Conservation (phyloP, 2,888 invertebrate species). For the Argynnis bischoffii region DNA sequence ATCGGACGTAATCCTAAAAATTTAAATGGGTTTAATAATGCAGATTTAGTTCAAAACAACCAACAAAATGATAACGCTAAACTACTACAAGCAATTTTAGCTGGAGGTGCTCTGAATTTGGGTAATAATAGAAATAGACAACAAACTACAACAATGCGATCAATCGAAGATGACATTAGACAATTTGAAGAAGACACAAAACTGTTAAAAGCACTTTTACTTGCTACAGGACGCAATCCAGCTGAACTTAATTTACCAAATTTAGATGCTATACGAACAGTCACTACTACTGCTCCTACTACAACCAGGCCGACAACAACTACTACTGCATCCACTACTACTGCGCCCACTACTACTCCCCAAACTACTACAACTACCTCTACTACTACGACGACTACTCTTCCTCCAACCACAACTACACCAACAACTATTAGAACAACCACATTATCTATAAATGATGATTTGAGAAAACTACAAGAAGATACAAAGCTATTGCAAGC, state of each 20-base stretch:
- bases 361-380: slow-evolving; percentile 46
- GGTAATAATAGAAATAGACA: slow-evolving; percentile 48
- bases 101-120: slow-evolving; percentile 54
- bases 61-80: slow-evolving; percentile 53
- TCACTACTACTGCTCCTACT: slow-evolving; percentile 37
- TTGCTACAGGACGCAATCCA: slow-evolving; percentile 73
- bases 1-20: slow-evolving; percentile 70
- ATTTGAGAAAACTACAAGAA: slow-evolving; percentile 69
- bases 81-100: slow-evolving; percentile 63
- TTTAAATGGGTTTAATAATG: slow-evolving; percentile 54
- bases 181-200: slow-evolving; percentile 77
- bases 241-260: slow-evolving; percentile 65
- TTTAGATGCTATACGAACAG: slow-evolving; percentile 51
- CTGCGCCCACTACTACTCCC: slow-evolving; percentile 33
- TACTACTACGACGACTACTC: slow-evolving; percentile 44
- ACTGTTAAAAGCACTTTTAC: slow-evolving; percentile 69
- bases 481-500: slow-evolving; percentile 73
- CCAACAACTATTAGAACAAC: slow-evolving; percentile 43
- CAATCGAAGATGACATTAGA: slow-evolving; percentile 72
- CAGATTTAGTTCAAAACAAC: slow-evolving; percentile 43
- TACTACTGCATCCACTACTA: slow-evolving; percentile 36
- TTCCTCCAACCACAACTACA: slow-evolving; percentile 37
- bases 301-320: slow-evolving; percentile 45
- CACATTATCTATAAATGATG: slow-evolving; percentile 59
- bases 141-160: slow-evolving; percentile 61